Evolutionary conservation across 2,113 vertebrate genomes (phyloP), one percentile per base, ranked within the genome.

Genomic region (Telmatochromis bifrenatus): DNA sequence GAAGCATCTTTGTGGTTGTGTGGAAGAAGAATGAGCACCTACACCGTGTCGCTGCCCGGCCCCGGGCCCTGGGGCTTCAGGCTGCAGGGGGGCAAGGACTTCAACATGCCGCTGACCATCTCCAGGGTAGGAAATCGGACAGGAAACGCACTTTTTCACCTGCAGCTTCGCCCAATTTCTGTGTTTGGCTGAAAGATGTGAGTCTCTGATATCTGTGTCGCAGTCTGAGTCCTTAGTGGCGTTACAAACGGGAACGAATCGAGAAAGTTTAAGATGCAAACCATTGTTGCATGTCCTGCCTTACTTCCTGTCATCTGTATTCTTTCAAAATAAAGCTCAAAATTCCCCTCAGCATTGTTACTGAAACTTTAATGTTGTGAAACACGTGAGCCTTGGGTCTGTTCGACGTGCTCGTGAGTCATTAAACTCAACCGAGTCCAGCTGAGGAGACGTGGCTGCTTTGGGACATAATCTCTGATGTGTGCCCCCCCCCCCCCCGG

Each of bases 31-130:
- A 99, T 99, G 99, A 97, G 97, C 93, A n/a, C 85, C 83, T 99
- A 99, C 97, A 98, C 92, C 1, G 97, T 99, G 87, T 97, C 96
- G 28, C 97, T 99, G 90, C 95, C 95, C 0, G 98, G 99, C 94
- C 97, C 98, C 2, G 97, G 98, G 12, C 99, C 99, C 1, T 99
- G 98, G 98, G 99, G 99, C 89, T 99, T 99, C 96, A 97, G 98
- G 28, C 96, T 99, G 87, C 99, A 99, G 90, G 99, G 99, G 11
- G 99, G 99, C 68, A 99, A 99, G 94, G 99, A 99, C 96, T 99
- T 99, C 98, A 98, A 95, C 92, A 94, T 93, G 94, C 95, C 94
- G 1, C 94, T 95, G 45, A 95, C 94, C 90, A 93, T 95, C 93
- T 95, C 95, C 88, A 92, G 91, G 93, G 95, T 95, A 93, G 87